phyloP scores from a whole-genome alignment of 1,140 invertebrate genomes.

The Holcopasites calliopsidis region DNA sequence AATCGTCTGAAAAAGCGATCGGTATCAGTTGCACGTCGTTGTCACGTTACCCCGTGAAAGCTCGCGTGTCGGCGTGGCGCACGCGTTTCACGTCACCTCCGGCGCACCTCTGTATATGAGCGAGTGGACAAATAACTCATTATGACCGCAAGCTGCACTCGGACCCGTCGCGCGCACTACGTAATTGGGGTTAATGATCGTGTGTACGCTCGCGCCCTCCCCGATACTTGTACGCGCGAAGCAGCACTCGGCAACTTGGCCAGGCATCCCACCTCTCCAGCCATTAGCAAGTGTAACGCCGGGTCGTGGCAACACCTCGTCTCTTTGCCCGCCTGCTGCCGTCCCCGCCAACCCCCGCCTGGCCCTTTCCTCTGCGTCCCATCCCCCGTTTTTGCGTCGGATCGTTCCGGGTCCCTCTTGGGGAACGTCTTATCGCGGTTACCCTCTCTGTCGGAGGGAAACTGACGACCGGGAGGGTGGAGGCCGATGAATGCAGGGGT shows the following conservation, averaged over 20 bases:
- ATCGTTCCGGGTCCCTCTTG: too few species aligned
- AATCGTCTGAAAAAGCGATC: too few species aligned
- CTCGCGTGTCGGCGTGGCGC: too few species aligned
- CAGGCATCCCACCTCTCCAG: conserved; percentile 44
- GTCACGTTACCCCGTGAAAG: too few species aligned
- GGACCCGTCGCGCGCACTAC: conserved; percentile 27
- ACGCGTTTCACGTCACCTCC: not conserved
- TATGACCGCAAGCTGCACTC: conserved; percentile 29
- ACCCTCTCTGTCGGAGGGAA: too few species aligned
- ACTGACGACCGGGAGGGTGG: too few species aligned
- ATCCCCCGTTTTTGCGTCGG: too few species aligned
- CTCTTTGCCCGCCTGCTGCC: not conserved
- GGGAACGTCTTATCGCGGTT: too few species aligned
- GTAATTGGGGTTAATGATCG: conserved; percentile 60
- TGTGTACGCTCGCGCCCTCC: conserved; percentile 38
- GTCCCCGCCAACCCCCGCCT: too few species aligned
- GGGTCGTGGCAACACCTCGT: conserved; percentile 31
- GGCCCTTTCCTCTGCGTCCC: not conserved
- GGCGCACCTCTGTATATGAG: conserved; percentile 11
- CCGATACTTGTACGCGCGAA: conserved; percentile 37
- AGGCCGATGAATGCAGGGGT: too few species aligned
- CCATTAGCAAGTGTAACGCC: conserved; percentile 52
- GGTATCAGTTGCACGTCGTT: too few species aligned
- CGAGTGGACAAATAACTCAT: conserved; percentile 52
- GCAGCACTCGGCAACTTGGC: conserved; percentile 31